These are phyloP conservation scores for Charanyca ferruginea DNA, from an alignment of 2,888 invertebrate genomes.

Conservation along the genomic window DNA sequence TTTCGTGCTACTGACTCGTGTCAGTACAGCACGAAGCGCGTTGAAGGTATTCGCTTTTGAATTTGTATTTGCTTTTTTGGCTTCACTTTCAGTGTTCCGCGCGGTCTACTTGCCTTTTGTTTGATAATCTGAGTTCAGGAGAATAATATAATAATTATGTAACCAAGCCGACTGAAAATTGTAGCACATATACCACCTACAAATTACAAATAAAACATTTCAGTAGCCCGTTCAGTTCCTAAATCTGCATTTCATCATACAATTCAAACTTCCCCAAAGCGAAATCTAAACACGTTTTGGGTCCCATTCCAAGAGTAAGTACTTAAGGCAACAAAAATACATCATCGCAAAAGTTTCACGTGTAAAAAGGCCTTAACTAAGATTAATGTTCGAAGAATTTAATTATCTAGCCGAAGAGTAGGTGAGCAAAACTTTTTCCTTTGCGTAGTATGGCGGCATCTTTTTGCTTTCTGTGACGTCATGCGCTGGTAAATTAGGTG, in stretches of 20 bases:
- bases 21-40: no score
- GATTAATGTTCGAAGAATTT: constrained; percentile 69
- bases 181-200: constrained; percentile 11
- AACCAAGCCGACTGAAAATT: not conserved
- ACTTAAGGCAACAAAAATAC: constrained; percentile 56
- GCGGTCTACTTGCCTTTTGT: no score
- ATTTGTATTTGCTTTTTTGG: no score
- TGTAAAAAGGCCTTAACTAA: constrained; percentile 67
- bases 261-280: constrained; percentile 30
- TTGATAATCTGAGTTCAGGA: no score
- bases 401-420: constrained; percentile 66
- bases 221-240: constrained; percentile 13
- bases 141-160: no score
- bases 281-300: constrained; percentile 50
- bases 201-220: constrained; percentile 34
- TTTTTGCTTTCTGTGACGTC: constrained; percentile 61
- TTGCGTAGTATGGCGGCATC: constrained; percentile 50
- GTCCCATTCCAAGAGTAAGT: constrained; percentile 46
- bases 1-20: no score
- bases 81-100: no score
- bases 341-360: constrained; percentile 63
- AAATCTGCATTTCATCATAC: constrained; percentile 43
- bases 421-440: constrained; percentile 64
- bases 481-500: constrained; percentile 63
- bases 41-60: no score